Percentiles rank a stretch among this genome's conserved stretches.
Conservation (phyloP, 2,888 invertebrate genomes). For the Mesorhabditis belari region DNA sequence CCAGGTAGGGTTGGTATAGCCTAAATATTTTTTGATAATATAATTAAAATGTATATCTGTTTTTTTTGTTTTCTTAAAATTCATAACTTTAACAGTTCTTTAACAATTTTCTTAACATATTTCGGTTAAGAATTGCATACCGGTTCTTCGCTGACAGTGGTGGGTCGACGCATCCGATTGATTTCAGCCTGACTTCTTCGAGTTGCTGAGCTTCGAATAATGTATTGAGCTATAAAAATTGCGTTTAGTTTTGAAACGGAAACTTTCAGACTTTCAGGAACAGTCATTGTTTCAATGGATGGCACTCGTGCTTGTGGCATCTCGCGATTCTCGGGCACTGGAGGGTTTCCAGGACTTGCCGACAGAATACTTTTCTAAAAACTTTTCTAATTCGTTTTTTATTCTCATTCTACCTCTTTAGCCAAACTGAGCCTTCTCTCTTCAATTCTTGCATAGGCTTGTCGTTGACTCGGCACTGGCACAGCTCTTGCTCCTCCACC, state of each 20-base stretch:
- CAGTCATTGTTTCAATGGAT: slow-evolving; percentile 37
- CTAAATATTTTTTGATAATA: no score
- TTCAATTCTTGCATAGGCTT: slow-evolving; percentile 48
- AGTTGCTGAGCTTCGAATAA: not conserved
- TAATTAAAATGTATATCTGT: no score
- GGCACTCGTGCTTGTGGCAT: not conserved
- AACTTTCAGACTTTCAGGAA: slow-evolving; percentile 41
- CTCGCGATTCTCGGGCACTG: slow-evolving; percentile 2
- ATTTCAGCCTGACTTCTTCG: not conserved
- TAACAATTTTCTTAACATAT: not conserved
- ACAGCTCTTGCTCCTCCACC: slow-evolving; percentile 31
- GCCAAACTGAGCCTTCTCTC: slow-evolving; percentile 16
- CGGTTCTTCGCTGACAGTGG: not conserved
- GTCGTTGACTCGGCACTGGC: slow-evolving; percentile 50
- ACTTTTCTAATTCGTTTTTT: no score
- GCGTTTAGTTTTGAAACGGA: not conserved
- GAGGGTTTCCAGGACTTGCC: slow-evolving; percentile 22
- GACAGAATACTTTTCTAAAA: no score
- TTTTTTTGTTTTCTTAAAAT: no score
- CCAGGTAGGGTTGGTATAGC: slow-evolving; percentile 13
- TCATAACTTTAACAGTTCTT: not conserved
- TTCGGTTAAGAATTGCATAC: not conserved
- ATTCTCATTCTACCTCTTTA: not conserved
- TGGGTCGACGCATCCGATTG: not conserved
- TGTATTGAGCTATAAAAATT: not conserved